Percentiles rank a stretch among this genome's conserved stretches.
These are phyloP conservation scores for Sphaerophoria rueppellii DNA, from an alignment of 2,888 invertebrate species.

Conservation along the genomic window DNA sequence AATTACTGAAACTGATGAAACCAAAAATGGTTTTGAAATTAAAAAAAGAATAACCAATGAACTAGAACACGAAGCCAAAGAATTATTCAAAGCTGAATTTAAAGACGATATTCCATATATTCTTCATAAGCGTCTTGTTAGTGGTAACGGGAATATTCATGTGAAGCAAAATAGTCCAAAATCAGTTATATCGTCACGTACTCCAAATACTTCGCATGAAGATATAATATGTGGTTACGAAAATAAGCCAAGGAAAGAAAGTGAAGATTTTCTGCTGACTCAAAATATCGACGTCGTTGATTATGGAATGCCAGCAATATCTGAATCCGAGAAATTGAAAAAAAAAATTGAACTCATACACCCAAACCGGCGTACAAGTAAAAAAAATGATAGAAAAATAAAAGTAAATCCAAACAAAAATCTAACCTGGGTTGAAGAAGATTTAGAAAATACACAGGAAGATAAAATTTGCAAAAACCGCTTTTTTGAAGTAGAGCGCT, in stretches of 20 bases:
- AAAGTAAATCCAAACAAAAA: conserved; percentile 84
- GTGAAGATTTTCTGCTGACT: conserved; percentile 87
- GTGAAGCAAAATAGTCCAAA: conserved; percentile 86
- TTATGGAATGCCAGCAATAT: conserved; percentile 87
- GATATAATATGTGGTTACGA: conserved; percentile 71
- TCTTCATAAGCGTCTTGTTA: conserved; percentile 91
- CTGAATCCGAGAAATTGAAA: conserved; percentile 87
- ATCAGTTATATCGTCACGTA: conserved; percentile 86
- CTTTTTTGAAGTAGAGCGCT: conserved; percentile 83
- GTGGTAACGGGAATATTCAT: conserved; percentile 87
- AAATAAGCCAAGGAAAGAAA: conserved; percentile 83
- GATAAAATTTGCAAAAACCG: conserved; percentile 79
- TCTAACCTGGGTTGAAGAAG: conserved; percentile 88
- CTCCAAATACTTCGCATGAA: conserved; percentile 84
- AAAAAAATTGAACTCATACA: conserved; percentile 85
- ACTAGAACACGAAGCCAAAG: conserved; percentile 84
- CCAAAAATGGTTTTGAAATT: conserved; percentile 87
- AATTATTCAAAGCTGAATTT: conserved; percentile 76
- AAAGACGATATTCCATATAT: conserved; percentile 92
- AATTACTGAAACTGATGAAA: conserved; percentile 82
- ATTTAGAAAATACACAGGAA: too few relatives aligned
- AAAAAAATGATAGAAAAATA: too few relatives aligned
- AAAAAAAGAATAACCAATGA: conserved; percentile 89
- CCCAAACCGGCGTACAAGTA: conserved; percentile 82
- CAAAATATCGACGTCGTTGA: conserved; percentile 89